Base-by-base conservation (phyloP, 2,888 invertebrate species). In the Drosophila silvestris region DNA sequence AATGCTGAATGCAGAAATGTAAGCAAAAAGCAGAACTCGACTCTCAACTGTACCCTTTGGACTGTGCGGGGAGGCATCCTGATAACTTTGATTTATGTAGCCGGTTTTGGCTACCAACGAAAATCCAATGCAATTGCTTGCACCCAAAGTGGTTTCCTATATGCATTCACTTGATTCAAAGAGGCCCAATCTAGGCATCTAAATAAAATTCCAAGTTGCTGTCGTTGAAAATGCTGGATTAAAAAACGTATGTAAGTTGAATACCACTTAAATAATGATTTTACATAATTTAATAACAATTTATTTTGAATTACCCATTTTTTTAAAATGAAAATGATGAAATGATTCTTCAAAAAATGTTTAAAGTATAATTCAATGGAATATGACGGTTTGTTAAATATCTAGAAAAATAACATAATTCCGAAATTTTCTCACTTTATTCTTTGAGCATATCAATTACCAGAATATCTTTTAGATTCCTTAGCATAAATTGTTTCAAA, bases 41-140 rank as follows among this genome's bases (percentile, higher is more conserved):
- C 35, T 39, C 26, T 26, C 6, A 33, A 53, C 39, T 56, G n/a
- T 50, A 33, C 30, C 51, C 47, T 22, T 52, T n/a, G 33, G 37
- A 19, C n/a, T 53, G 58, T 14, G 39, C 28, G 62, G 28, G n/a
- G 26, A 50, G 39, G 53, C 26, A 35, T 32, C 54, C 52, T 70
- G 74, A 77, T 80, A 68, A 54, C 74, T 73, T 75, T 83, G 86
- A 89, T 89, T 89, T 83, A 89, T 83, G 57, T 7, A 60, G 54
- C 7, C 67, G 7, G 41, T 35, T 57, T 66, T 68, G 71, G 68
- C 58, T 44, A 26, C 33, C 41, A 50, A 67, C 63, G 60, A 78
- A 70, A 77, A 63, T 63, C 59, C 37, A 79, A 70, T 51, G 51
- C 59, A 64, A 74, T 69, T 62, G 28, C 12, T 73, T 60, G 37